Base-by-base conservation (phyloP, 2,113 vertebrate genomes). In the Anolis sagrei region DNA sequence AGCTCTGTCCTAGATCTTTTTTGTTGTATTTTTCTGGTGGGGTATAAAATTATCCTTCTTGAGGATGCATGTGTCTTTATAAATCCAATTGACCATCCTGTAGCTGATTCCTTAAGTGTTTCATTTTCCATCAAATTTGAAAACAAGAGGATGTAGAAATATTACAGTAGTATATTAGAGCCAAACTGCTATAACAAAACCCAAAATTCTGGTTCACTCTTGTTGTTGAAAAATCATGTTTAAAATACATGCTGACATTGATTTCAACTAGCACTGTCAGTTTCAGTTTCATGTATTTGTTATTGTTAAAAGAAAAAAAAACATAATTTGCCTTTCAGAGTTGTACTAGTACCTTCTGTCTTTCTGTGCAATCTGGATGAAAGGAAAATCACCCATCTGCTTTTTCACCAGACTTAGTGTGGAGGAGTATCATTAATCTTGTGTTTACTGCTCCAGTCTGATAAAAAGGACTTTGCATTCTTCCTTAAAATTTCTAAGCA, bases 191-290 rank as follows among this genome's bases (percentile, higher is more conserved):
- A 54, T 72, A 36, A 72, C 32, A 58, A 82, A 82, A 61, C 39
- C 32, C 1, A n/a, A 61, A 7, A 61, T 29, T 27, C 18, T 81
- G 62, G 29, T 54, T 16, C 49, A 32, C 23, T 32, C 19, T 1
- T 5, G 18, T 77, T 32, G 4, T 27, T 9, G n/a, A 77, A 58
- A 66, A 66, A 44, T 8, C 4, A 29, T 34, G 51, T 36, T 73
- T 29, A 39, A 82, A 54, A 72, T 70, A 34, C 3, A 32, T 23
- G 10, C 13, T 81, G 79, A 51, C 4, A 19, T 68, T 68, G 39
- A 21, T 80, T 80, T 79, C 58, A 79, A 39, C 27, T 79, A 79
- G 61, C n/a, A 34, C 13, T 82, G 49, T 70, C 48, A 72, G 68
- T 32, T 72, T 82, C 66, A 34, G 21, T 82, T 29, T 2, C 48